Base-by-base conservation (phyloP, 2,113 vertebrate genomes). In the Leiothrix lutea region DNA sequence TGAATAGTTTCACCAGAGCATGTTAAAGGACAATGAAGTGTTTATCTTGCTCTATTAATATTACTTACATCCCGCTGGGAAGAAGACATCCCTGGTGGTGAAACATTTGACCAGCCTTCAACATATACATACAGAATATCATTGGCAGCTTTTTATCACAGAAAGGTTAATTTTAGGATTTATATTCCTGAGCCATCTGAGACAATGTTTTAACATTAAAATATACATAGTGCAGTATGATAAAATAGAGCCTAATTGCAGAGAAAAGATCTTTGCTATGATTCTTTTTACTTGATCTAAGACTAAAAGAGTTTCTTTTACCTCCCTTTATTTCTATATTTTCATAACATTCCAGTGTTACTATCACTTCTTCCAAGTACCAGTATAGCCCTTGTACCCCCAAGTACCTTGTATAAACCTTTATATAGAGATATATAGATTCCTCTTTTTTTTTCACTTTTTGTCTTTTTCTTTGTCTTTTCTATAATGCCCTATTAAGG, bases 401-500 rank as follows among this genome's bases (percentile, higher is more conserved):
- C 7, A 17, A 62, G 23, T 51, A 22, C 6, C 29, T 57, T 79
- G 9, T 23, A 14, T 56, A 78, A 36, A 4, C 2, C 9, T 26
- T 85, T 61, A 38, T 13, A 12, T 1, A 48, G 19, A 65, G 5
- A 33, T 44, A 44, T 47, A 14, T 5, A 47, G 15, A 29, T 6
- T 48, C 2, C 1, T 40, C n/a, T 31, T 3, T 62, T 14, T 1
- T 14, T 26, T 33, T 28, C 20, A 6, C 8, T 38, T 64, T 18
- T 22, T 6, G 2, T 19, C 4, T 14, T 25, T 38, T 36, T 29
- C 5, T 38, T 57, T 15, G 5, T 33, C 11, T 61, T 13, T 24
- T 60, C 11, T 7, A 7, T 9, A 20, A 8, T 8, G 5, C 35
- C 29, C 2, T 56, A 8, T 17, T n/a, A 44, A 69, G 51, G 26